A percentile compares a stretch with the other conserved stretches of the same genome.
These are phyloP conservation scores for Aporrectodea caliginosa DNA, from an alignment of 1,140 invertebrate genomes.

Conservation along the genomic window DNA sequence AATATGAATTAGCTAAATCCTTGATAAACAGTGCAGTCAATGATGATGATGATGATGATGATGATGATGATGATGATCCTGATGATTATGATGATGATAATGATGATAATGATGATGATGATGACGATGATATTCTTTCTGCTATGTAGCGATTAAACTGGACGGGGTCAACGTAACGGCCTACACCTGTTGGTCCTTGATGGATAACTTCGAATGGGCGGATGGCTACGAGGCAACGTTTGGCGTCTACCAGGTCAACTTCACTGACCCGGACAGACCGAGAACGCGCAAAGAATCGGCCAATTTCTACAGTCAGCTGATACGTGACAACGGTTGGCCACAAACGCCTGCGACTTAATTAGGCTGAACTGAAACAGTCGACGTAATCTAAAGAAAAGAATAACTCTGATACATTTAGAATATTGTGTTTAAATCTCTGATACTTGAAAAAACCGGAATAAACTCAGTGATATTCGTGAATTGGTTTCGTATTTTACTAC, in stretches of 20 bases:
- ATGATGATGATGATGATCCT: no score
- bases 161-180: slow-evolving; percentile 43
- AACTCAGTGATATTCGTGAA: no score
- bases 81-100: no score
- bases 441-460: background rate
- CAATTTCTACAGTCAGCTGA: slow-evolving; percentile 39
- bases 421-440: background rate
- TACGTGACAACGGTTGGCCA: slow-evolving; percentile 42
- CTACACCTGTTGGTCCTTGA: slow-evolving; percentile 70
- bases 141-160: slow-evolving; percentile 5
- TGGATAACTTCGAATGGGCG: slow-evolving; percentile 79
- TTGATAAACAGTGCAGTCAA: no score
- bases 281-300: slow-evolving; percentile 63
- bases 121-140: no score
- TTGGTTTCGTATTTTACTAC: no score
- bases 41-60: no score
- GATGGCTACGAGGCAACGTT: slow-evolving; percentile 61
- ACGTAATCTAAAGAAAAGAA: background rate
- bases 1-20: no score
- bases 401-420: background rate
- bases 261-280: slow-evolving; percentile 62
- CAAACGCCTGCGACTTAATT: background rate
- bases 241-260: slow-evolving; percentile 72
- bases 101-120: no score
- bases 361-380: background rate